Percentiles rank a stretch among this genome's conserved stretches.
Evolutionary conservation across 2,888 invertebrate genomes (phyloP).

Genomic region (Lordiphosa andalusiaca): DNA sequence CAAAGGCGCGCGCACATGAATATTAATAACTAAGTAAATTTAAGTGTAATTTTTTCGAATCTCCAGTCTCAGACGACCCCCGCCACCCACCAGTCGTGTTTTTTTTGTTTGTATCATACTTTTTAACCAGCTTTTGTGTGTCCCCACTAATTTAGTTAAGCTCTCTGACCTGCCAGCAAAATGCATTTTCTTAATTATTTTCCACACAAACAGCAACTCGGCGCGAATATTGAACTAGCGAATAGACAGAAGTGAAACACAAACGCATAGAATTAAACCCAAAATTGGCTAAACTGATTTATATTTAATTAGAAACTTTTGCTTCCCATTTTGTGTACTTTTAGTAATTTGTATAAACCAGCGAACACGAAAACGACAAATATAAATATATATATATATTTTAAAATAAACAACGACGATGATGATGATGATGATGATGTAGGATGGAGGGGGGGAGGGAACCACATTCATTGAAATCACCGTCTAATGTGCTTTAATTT

Average conservation of each 20-base stretch:
- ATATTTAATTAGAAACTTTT: constrained; percentile 30
- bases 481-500: neutral
- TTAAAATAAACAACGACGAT: constrained; percentile 24
- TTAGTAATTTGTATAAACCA: constrained; percentile 58
- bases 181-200: constrained; percentile 52
- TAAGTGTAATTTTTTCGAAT: constrained; percentile 51
- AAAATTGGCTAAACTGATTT: constrained; percentile 26
- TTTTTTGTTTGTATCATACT: constrained; percentile 21
- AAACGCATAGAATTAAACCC: constrained; percentile 10
- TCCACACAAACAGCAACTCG: constrained; percentile 22
- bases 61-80: constrained; percentile 12
- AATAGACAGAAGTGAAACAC: constrained; percentile 29
- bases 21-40: constrained; percentile 43
- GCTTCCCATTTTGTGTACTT: constrained; percentile 42
- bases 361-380: constrained; percentile 26
- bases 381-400: constrained; percentile 20
- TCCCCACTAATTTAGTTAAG: constrained; percentile 58
- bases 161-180: constrained; percentile 59
- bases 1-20: constrained; percentile 39
- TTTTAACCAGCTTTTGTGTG: constrained; percentile 39
- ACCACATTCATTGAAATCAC: neutral
- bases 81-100: constrained; percentile 6
- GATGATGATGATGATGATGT: constrained; percentile 19
- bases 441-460: constrained; percentile 4
- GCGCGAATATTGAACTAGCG: constrained; percentile 33